Base-by-base conservation (phyloP, 2,888 invertebrate genomes). In the Coenonympha glycerion region DNA sequence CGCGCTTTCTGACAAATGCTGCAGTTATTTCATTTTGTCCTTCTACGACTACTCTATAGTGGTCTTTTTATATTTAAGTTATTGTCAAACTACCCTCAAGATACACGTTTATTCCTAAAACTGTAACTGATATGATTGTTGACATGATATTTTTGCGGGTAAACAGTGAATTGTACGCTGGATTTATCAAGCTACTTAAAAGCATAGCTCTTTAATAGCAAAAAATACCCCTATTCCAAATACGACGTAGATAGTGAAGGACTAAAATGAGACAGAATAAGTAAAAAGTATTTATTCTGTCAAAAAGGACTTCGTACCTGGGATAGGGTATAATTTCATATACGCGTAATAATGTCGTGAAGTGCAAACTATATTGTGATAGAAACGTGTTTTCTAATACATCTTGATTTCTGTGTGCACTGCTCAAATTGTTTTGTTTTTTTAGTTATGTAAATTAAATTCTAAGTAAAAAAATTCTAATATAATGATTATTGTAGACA, bases 401-500 rank as follows among this genome's bases (percentile, higher is more conserved):
- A 24, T 40, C 21, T 39, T 41, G 21, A 26, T 22, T 48, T 56
- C 53, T 55, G 55, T 53, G 49, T 58, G 47, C 55, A 55, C 61
- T 59, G 58, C 59, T 61, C 59, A 60, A 61, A 58, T 49, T 48
- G 49, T 49, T 57, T 57, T 36, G 50, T 49, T 52, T 45, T 52
- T 45, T 11, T 31, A 1, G 26, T 18, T 41, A 28, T 18, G 40
- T 49, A 47, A 53, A 41, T 36, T 21, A 57, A 53, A 45, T 52
- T 53, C 53, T 62, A 58, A 60, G 54, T 65, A 64, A 59, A 39
- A 39, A 24, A 63, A 60, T 33, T 58, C 54, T 48, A 62, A 62
- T 61, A 53, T 62, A 60, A 58, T n/a, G n/a, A n/a, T n/a, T n/a
- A n/a, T n/a, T n/a, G n/a, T n/a, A n/a, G 16, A 26, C 53, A 52